These are phyloP conservation scores for Himalopsyche tibetana DNA, from an alignment of 2,888 invertebrate species.

Conservation along the genomic window DNA sequence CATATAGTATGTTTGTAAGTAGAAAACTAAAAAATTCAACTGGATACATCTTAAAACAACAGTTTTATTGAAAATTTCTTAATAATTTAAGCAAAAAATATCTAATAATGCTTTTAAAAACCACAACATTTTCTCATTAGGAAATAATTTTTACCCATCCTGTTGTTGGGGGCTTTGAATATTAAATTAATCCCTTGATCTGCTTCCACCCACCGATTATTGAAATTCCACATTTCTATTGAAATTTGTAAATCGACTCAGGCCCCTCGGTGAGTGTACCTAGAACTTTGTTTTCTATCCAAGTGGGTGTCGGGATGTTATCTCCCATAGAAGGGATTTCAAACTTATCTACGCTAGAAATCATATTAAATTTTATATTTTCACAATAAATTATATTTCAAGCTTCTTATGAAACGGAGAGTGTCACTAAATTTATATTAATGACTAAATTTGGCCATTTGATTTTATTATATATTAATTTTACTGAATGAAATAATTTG, in stretches of 20 bases:
- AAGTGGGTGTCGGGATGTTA: neutral
- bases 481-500: no score
- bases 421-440: no score
- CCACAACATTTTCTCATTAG: neutral
- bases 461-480: no score
- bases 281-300: conserved; percentile 4
- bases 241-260: conserved; percentile 45
- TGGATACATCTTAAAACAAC: no score
- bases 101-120: no score
- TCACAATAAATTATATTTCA: no score
- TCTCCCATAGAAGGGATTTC: neutral
- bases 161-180: conserved; percentile 32
- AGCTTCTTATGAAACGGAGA: no score
- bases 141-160: neutral
- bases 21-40: no score
- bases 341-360: conserved; percentile 5
- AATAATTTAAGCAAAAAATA: no score
- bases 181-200: conserved; percentile 54
- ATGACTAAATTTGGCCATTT: no score
- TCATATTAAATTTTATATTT: neutral
- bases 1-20: no score
- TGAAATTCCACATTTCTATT: conserved; percentile 54
- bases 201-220: conserved; percentile 46
- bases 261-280: neutral
- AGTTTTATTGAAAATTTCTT: no score